These are phyloP conservation scores for Pachyuromys duprasi DNA, from an alignment of 2,797 vertebrate species.

Conservation along the genomic window DNA sequence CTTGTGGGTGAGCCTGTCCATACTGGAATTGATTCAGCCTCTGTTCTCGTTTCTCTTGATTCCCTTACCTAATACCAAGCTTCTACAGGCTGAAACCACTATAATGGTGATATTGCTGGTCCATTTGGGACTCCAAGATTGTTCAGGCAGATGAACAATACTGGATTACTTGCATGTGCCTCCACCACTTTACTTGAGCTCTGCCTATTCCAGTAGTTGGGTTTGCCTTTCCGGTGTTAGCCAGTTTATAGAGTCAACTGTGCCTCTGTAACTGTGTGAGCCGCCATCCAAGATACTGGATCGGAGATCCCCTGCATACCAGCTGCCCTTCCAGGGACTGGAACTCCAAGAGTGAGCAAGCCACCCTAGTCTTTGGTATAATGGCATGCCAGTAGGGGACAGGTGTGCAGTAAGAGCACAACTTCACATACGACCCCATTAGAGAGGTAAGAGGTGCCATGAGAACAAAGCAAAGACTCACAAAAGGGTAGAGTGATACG, in stretches of 20 bases:
- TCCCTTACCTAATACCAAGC: neutral
- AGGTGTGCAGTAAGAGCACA: neutral
- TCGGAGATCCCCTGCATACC: neutral
- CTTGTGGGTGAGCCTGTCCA: neutral
- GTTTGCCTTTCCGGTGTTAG: neutral
- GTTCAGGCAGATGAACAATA: neutral
- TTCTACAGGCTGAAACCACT: neutral
- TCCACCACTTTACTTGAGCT: neutral
- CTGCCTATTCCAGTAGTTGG: neutral
- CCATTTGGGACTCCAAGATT: neutral
- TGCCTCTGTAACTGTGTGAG: neutral
- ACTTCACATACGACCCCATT: neutral
- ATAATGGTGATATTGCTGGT: neutral
- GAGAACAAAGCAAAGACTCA: neutral
- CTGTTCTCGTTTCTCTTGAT: neutral
- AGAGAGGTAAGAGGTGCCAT: neutral
- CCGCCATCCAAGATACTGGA: neutral
- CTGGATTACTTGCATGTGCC: neutral
- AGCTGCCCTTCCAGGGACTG: neutral
- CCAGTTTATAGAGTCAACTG: neutral
- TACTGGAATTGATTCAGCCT: neutral
- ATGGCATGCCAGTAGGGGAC: neutral
- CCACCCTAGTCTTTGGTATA: neutral
- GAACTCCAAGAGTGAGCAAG: neutral
- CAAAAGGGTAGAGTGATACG: neutral